Evolutionary conservation across 2,797 vertebrate genomes (phyloP), one percentile per base, ranked within the genome.

Genomic region (Psittacula echo): DNA sequence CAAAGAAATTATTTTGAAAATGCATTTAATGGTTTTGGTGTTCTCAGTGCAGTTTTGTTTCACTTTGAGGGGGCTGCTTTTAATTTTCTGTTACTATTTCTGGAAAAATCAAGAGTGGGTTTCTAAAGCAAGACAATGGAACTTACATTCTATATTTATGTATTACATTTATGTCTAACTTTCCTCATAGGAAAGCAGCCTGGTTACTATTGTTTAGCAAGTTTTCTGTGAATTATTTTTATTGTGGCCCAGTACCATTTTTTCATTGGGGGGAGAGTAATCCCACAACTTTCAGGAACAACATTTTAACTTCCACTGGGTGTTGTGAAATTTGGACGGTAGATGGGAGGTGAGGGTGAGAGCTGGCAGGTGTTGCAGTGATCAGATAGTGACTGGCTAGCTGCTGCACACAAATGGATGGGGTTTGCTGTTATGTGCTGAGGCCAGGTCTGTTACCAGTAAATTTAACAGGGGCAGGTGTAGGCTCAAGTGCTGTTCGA

Each of bases 401-500:
- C 29, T 51, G 41, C 56, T 80, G 48, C 47, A 19, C 61, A 23
- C 3, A 1, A 26, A 4, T 27, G 50, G 27, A 4, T 2, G 2
- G 30, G 20, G 30, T 79, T 84, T 77, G 68, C 47, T 54, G 34
- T 44, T 73, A 9, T 15, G 27, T 61, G 56, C 51, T 53, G 79
- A 39, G 48, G n/a, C 51, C 44, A 5, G 13, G 12, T 39, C 51
- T 70, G 39, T 41, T 47, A 22, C 8, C 29, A 39, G 34, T 20
- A n/a, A 81, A 4, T 8, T 37, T 61, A 47, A 15, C 7, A 48
- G 51, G 15, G 34, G 15, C 29, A 76, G 39, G 10, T 37, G 9
- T 61, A 22, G 15, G 68, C n/a, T 90, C 14, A 0, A 51, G 70
- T 0, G 0, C 44, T 81, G 26, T 41, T 76, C 23, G 0, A 4